Evolutionary conservation across 2,113 vertebrate genomes (phyloP).

Genomic region (Lichenostomus cassidix): DNA sequence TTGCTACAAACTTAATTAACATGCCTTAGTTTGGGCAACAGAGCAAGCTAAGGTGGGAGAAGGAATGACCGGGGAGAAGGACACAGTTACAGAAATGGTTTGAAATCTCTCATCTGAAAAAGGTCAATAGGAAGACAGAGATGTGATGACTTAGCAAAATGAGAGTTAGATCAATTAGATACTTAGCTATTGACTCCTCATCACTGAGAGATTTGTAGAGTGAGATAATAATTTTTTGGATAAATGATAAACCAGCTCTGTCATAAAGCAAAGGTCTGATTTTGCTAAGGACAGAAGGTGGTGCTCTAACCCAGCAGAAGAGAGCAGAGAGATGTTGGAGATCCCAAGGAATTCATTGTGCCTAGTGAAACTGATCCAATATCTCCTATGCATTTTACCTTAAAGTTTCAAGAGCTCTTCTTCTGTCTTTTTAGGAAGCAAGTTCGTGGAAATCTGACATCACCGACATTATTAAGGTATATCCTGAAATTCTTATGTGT

Average conservation of each 20-base stretch:
- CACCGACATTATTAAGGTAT: conserved; percentile 50
- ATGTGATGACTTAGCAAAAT: neutral
- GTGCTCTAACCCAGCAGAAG: conserved; percentile 12
- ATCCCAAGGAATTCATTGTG: neutral
- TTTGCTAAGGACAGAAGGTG: conserved; percentile 4
- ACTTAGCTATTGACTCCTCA: neutral
- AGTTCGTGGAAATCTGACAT: conserved; percentile 43
- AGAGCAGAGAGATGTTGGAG: neutral
- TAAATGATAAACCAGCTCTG: neutral
- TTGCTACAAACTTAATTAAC: neutral
- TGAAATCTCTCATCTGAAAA: neutral
- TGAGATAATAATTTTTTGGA: neutral
- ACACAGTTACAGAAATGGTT: neutral
- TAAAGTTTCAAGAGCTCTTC: neutral
- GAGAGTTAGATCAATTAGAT: neutral
- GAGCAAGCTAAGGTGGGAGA: neutral
- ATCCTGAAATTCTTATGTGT: neutral
- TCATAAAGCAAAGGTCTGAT: neutral
- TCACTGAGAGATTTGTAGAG: neutral
- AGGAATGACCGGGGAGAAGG: neutral
- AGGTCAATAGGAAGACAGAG: neutral
- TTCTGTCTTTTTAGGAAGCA: conserved; percentile 52
- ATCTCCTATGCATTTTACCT: neutral
- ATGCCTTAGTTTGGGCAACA: neutral
- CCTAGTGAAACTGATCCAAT: neutral